These are phyloP conservation scores for Picathartes gymnocephalus DNA, from an alignment of 2,113 vertebrate genomes.

Conservation along the genomic window DNA sequence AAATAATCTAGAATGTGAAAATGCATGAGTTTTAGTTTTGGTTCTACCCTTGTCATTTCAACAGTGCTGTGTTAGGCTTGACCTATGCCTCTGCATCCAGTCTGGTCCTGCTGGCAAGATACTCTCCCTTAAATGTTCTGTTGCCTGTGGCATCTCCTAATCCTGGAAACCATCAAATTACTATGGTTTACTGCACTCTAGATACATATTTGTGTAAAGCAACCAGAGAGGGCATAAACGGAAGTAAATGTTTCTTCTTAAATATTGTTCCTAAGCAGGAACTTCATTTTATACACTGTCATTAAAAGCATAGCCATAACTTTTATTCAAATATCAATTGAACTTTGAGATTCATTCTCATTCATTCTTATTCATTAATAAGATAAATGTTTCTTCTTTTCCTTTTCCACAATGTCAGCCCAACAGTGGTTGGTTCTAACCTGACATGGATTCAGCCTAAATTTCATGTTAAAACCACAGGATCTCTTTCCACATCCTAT, in stretches of 20 bases:
- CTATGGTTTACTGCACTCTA: background rate
- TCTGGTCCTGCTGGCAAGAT: fast-evolving
- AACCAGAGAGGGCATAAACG: background rate
- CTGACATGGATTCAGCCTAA: background rate
- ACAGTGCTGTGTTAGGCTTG: background rate
- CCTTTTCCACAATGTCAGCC: background rate
- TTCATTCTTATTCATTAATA: no score
- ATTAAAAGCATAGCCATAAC: background rate
- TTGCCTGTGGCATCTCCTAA: background rate
- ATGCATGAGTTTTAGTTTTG: background rate
- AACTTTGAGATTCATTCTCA: background rate
- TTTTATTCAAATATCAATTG: background rate
- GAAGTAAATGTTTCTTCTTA: conserved; percentile 5
- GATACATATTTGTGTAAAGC: background rate
- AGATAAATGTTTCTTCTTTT: background rate
- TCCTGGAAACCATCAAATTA: background rate
- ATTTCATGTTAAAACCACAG: background rate
- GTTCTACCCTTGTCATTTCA: background rate
- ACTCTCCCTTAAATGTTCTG: background rate
- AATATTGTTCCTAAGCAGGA: background rate
- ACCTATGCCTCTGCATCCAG: background rate
- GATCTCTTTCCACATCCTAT: background rate
- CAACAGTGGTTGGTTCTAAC: background rate
- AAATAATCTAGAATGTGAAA: background rate
- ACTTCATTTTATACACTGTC: background rate